Conservation (phyloP, 2,888 invertebrate genomes). For the Chymomyza fuscimana region DNA sequence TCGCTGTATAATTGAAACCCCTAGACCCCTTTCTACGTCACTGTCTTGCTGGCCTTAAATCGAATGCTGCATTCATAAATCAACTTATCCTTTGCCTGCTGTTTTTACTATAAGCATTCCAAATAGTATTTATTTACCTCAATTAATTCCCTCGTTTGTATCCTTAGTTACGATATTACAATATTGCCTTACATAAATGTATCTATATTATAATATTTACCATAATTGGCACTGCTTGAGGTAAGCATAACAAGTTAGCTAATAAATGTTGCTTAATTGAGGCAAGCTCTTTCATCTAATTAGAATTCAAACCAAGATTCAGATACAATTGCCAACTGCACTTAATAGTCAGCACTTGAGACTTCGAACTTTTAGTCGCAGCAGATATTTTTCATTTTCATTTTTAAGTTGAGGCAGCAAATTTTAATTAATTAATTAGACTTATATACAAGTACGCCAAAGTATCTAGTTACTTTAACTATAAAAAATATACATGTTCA, state of each 20-base stretch:
- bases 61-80: constrained; percentile 21
- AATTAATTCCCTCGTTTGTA: constrained; percentile 24
- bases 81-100: constrained; percentile 13
- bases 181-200: constrained; percentile 9
- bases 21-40: too few species aligned
- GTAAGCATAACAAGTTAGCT: not conserved
- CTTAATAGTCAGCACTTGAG: constrained; percentile 9
- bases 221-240: too few species aligned
- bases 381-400: constrained; percentile 9
- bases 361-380: not conserved
- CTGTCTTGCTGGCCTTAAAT: constrained; percentile 19
- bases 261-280: not conserved
- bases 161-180: not conserved
- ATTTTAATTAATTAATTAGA: constrained; percentile 57
- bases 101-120: constrained; percentile 24
- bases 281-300: constrained; percentile 29
- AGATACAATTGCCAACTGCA: not conserved
- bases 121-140: constrained; percentile 29
- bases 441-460: constrained; percentile 3
- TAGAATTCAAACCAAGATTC: constrained; percentile 39
- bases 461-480: not conserved
- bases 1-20: too few species aligned
- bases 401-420: constrained; percentile 48
- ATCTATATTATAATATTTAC: not conserved
- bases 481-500: constrained; percentile 1